A percentile compares a stretch with the other conserved stretches of the same genome.
phyloP scores from a whole-genome alignment of 2,797 vertebrate species.

The Zenarchopterus dispar region DNA sequence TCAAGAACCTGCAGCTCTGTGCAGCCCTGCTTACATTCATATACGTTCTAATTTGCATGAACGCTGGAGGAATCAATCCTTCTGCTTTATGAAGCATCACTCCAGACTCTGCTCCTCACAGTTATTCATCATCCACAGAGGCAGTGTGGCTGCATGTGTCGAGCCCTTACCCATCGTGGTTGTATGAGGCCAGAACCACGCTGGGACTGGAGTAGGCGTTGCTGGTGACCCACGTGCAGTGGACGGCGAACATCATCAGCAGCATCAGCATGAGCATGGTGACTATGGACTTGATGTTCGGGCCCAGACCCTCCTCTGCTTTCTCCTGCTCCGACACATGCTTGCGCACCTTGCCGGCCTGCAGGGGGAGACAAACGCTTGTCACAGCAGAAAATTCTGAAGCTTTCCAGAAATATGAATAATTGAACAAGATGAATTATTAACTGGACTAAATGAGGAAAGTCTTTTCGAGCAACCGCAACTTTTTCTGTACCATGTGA shows the following conservation, averaged over 20 bases:
- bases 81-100: slow-evolving; percentile 19
- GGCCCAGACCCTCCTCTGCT: slow-evolving; percentile 94
- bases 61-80: slow-evolving; percentile 10
- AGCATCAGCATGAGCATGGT: slow-evolving; percentile 99
- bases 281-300: slow-evolving; percentile 98
- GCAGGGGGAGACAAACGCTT: slow-evolving; percentile 66
- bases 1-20: not conserved
- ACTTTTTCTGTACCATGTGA: slow-evolving; percentile 17
- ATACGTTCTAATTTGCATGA: slow-evolving; percentile 19
- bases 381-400: not conserved
- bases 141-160: not conserved
- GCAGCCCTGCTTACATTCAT: not conserved
- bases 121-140: slow-evolving; percentile 13
- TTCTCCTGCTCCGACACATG: slow-evolving; percentile 98
- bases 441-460: slow-evolving; percentile 46
- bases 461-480: slow-evolving; percentile 33
- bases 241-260: slow-evolving; percentile 99
- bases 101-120: not conserved
- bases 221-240: slow-evolving; percentile 98
- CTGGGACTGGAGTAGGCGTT: slow-evolving; percentile 98
- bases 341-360: slow-evolving; percentile 99
- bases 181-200: slow-evolving; percentile 95
- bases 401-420: slow-evolving; percentile 34
- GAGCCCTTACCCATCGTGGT: slow-evolving; percentile 89
- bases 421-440: slow-evolving; percentile 50